Evolutionary conservation across 2,113 vertebrate species (phyloP), one percentile per base, ranked within the genome.

Genomic region (Columbina picui): DNA sequence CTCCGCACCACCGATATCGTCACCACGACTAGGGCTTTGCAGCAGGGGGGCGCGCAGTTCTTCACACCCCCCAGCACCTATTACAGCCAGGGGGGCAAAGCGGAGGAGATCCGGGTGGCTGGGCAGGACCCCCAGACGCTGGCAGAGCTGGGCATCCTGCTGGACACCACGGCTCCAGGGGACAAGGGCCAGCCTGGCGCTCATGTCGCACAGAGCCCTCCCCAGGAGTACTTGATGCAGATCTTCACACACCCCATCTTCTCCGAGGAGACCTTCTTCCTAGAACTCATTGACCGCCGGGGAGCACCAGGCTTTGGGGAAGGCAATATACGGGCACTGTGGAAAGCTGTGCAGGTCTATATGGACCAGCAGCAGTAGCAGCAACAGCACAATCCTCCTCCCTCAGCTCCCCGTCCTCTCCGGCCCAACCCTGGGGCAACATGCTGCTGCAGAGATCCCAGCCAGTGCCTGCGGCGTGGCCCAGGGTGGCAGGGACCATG

Each of bases 201-300:
- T 84, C 88, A 30, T 38, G 38, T 21, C 12, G 3, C 25, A 18
- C 41, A 91, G 19, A 45, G 43, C 22, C 30, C 50, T 9, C 60
- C 56, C 12, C 56, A 2, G 76, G 79, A 89, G 77, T 98, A 98
- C 91, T 97, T 99, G 59, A 98, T 99, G 86, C 99, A 99, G 97
- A 98, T 99, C 70, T 99, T 99, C 85, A 99, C 99, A 43, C 98
- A 98, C 90, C 99, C 99, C 73, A 94, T 99, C 80, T 99, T 99
- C 50, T 86, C 95, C 0, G 98, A 99, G 95, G 98, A 99, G 78
- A 99, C 99, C 4, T 99, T 99, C 96, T 99, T 99, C 96, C 96
- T 99, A 69, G 99, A 99, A 97, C 98, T 99, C 74, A 99, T 99
- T 49, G 98, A 99, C 95, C 98, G 99, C 7, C 97, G 96, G 49